Base-by-base conservation (phyloP, 2,888 invertebrate species). In the Lithodes maja region DNA sequence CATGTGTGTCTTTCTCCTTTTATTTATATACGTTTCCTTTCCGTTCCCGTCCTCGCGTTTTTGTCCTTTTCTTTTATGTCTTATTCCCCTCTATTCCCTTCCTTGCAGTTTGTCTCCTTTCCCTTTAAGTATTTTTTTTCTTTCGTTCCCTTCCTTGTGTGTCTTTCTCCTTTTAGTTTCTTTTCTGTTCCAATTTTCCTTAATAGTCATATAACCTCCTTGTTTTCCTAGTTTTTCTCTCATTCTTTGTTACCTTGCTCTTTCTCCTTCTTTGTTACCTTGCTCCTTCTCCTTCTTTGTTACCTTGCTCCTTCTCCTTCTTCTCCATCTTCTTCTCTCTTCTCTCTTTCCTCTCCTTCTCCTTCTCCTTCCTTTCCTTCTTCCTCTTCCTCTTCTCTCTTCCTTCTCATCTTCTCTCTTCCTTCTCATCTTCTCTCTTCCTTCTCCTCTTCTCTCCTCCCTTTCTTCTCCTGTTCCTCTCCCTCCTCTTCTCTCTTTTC, bases 31-130 rank as follows among this genome's bases (percentile, higher is more conserved):
- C 0, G 33, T 33, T 33, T 33, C 33, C 33, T 33, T 33, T 33
- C 33, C 33, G 33, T 33, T 33, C 33, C 33, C 33, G 33, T 33
- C 33, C 33, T 33, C 33, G 33, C 33, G 33, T 33, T 33, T 33
- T 33, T 33, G 33, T 33, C 33, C 33, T 33, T 33, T 33, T 33
- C 33, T 33, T 33, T 33, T 33, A 33, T 33, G 33, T 33, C 33
- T 33, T 33, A 33, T 33, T 33, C 33, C 33, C 33, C 33, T 33
- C 33, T 33, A 33, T 33, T 33, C 33, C 33, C 33, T 33, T 71
- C 71, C 71, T n/a, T 71, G 17, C 71, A 33, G 33, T 33, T n/a
- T 71, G 71, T 71, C 17, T 71, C 71, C 71, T n/a, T 71, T 61
- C 68, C 33, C 2, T 12, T 61, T 15, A 61, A 71, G n/a, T 17